phyloP scores from a whole-genome alignment of 2,113 vertebrate species.

The Fulmarus glacialis region DNA sequence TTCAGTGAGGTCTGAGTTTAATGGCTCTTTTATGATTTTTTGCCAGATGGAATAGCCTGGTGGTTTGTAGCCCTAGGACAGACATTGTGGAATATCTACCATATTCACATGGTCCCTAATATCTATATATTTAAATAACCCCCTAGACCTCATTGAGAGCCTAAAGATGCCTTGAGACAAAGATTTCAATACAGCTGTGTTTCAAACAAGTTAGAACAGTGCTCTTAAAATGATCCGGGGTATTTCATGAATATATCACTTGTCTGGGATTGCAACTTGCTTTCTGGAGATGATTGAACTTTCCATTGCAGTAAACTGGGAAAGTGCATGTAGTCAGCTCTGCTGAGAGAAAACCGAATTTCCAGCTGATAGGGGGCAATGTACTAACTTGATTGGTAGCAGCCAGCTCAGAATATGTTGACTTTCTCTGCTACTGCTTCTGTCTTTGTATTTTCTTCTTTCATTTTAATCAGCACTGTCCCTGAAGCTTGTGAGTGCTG shows the following conservation, averaged over 20 bases:
- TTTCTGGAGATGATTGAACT: neutral
- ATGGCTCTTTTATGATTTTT: neutral
- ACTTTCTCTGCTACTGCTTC: neutral
- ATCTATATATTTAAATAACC: neutral
- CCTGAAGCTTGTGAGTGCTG: neutral
- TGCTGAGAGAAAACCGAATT: neutral
- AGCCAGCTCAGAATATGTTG: neutral
- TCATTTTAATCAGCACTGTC: neutral
- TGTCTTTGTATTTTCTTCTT: conserved; percentile 1
- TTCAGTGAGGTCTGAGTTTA: neutral
- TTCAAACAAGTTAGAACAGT: neutral
- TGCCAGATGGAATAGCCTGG: neutral
- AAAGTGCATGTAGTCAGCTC: neutral
- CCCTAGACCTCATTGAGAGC: neutral
- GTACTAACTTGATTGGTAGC: neutral
- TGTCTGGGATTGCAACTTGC: neutral
- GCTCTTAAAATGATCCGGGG: neutral
- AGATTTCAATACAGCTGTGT: neutral
- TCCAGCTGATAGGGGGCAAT: neutral
- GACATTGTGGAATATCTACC: neutral
- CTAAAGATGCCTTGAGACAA: neutral
- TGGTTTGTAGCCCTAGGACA: neutral
- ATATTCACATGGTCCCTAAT: neutral
- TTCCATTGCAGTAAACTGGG: neutral
- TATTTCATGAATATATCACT: neutral